Conservation (phyloP, 1,140 invertebrate species). For the Anastatus disparis region DNA sequence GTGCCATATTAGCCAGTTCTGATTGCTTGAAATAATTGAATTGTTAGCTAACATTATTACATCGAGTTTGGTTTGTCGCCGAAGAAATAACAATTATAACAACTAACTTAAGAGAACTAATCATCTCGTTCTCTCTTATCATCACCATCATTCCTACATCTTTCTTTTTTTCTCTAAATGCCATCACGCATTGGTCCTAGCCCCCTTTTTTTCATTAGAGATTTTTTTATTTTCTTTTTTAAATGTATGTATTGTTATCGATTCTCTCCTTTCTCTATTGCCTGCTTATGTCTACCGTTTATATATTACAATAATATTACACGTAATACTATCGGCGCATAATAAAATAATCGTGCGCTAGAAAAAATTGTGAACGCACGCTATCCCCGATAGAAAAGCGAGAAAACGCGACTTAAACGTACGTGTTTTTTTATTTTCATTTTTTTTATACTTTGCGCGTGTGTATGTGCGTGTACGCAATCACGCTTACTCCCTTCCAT, state of each 20-base stretch:
- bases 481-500: not conserved
- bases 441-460: no score
- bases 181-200: slow-evolving; percentile 52
- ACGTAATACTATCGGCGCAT: slow-evolving; percentile 66
- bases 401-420: slow-evolving; percentile 39
- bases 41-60: slow-evolving; percentile 48
- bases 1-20: slow-evolving; percentile 20
- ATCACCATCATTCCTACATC: slow-evolving; percentile 18
- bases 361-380: slow-evolving; percentile 32
- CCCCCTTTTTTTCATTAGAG: slow-evolving; percentile 22
- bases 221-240: not conserved
- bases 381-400: slow-evolving; percentile 54
- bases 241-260: slow-evolving; percentile 5
- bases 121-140: slow-evolving; percentile 23
- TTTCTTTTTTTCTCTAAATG: slow-evolving; percentile 30
- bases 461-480: slow-evolving; percentile 18
- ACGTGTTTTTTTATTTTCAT: no score
- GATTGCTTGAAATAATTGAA: slow-evolving; percentile 46
- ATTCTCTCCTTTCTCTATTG: slow-evolving; percentile 37
- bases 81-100: slow-evolving; percentile 49
- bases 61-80: slow-evolving; percentile 53
- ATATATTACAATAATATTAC: slow-evolving; percentile 69
- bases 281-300: slow-evolving; percentile 52
- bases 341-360: slow-evolving; percentile 64
- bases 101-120: slow-evolving; percentile 39